Conservation (phyloP, 2,113 vertebrate species). For the Ammodytes marinus region DNA sequence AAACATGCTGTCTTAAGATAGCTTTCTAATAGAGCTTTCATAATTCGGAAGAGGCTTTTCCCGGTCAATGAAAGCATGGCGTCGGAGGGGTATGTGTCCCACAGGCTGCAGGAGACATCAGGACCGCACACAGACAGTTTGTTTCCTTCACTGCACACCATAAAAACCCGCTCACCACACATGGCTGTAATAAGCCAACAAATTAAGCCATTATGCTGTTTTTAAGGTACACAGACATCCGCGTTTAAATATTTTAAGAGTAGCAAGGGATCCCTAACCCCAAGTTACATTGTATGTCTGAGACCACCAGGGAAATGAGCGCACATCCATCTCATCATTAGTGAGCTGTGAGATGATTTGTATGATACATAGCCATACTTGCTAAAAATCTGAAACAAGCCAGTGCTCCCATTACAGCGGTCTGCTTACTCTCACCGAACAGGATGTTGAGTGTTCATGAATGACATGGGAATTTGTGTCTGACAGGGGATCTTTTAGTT, state of each 20-base stretch:
- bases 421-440: constrained; percentile 12
- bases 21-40: constrained; percentile 37
- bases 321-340: constrained; percentile 55
- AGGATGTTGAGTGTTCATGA: constrained; percentile 5
- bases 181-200: constrained; percentile 86
- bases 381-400: constrained; percentile 1
- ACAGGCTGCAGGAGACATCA: constrained; percentile 78
- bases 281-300: constrained; percentile 68
- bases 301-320: constrained; percentile 82
- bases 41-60: constrained; percentile 59
- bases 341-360: constrained; percentile 39
- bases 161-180: constrained; percentile 79
- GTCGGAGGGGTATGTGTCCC: constrained; percentile 70
- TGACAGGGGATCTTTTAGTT: constrained; percentile 9
- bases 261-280: constrained; percentile 76
- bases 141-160: constrained; percentile 77
- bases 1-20: constrained; percentile 37
- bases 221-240: constrained; percentile 87
- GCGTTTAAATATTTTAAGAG: constrained; percentile 85
- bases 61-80: constrained; percentile 71
- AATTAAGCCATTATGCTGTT: constrained; percentile 84
- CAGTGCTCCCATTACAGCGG: background rate
- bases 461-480: constrained; percentile 14
- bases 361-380: constrained; percentile 15
- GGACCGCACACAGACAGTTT: constrained; percentile 84